phyloP scores from a whole-genome alignment of 2,888 invertebrate genomes.

The Campoletis raptor region DNA sequence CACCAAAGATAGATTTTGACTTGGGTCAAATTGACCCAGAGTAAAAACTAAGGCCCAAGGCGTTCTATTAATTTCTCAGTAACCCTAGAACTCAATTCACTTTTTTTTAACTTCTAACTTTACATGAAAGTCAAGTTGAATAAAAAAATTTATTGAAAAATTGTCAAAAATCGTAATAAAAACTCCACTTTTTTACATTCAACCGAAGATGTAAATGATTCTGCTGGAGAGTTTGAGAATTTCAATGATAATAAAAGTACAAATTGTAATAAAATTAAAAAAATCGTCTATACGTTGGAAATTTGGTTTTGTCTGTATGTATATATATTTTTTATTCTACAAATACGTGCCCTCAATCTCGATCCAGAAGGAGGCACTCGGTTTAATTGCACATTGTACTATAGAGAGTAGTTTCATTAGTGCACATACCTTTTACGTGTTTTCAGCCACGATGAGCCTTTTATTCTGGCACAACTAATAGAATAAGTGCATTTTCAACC shows the following conservation, averaged over 20 bases:
- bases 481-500: conserved; percentile 13
- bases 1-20: background rate
- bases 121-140: background rate
- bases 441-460: conserved; percentile 40
- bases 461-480: conserved; percentile 45
- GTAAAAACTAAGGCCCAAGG: background rate
- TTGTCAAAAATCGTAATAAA: background rate
- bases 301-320: conserved; percentile 17
- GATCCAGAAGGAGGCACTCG: conserved; percentile 6
- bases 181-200: background rate
- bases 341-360: conserved; percentile 32
- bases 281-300: background rate
- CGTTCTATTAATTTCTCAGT: background rate
- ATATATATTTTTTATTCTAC: background rate
- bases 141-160: background rate
- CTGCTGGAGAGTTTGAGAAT: too few relatives aligned
- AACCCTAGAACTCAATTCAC: background rate
- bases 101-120: background rate
- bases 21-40: background rate
- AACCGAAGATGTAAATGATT: background rate
- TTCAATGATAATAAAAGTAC: background rate
- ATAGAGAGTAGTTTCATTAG: conserved; percentile 17
- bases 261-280: background rate
- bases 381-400: conserved; percentile 33
- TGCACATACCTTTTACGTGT: conserved; percentile 30